These are phyloP conservation scores for Chrosomus eos DNA, from an alignment of 2,797 vertebrate species.

Conservation along the genomic window DNA sequence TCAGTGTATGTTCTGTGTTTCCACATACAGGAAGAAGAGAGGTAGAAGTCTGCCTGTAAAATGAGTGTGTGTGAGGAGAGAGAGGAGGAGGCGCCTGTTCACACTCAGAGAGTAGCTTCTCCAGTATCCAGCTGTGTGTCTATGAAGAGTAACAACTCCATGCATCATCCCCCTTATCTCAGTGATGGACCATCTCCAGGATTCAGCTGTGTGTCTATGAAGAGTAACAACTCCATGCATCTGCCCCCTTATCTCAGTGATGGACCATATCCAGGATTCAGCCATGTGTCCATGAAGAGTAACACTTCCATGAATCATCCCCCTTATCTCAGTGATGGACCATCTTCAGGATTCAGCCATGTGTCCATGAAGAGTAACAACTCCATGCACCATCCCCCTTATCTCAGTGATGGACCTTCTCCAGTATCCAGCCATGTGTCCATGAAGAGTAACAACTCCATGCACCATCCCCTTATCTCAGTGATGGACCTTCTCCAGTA, in stretches of 20 bases:
- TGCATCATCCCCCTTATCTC: rapidly evolving
- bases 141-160: neutral
- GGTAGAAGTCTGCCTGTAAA: neutral
- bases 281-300: no score
- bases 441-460: neutral
- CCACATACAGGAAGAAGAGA: neutral
- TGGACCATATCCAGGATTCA: no score
- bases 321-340: no score
- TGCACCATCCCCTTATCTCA: no score
- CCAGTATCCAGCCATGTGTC: neutral
- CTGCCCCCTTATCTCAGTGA: rapidly evolving
- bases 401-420: neutral
- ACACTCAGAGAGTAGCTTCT: neutral
- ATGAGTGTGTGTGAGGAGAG: neutral
- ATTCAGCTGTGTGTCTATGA: no score
- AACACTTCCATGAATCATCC: rapidly evolving
- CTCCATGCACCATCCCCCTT: rapidly evolving
- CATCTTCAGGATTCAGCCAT: no score
- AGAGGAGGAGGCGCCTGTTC: neutral
- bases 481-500: no score
- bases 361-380: no score
- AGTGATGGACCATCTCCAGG: no score
- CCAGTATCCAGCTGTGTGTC: neutral
- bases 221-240: no score
- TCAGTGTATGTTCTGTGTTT: neutral